Evolutionary conservation across 2,888 invertebrate species (phyloP), one percentile per base, ranked within the genome.

Genomic region (Abrostola tripartita): DNA sequence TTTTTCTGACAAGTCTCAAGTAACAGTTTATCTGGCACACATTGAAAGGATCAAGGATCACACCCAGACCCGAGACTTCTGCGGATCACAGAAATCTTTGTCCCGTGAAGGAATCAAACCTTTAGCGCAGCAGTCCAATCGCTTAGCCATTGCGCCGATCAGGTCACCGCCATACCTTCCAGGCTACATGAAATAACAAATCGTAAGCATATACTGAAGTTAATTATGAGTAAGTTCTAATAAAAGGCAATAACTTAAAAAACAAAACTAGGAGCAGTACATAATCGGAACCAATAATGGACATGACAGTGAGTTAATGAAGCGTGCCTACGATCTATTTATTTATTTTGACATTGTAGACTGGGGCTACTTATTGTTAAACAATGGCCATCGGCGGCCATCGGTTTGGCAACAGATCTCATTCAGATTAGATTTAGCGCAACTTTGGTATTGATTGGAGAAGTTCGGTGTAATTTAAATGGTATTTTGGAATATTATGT

Each of bases 311-410:
- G 7, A 6, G 14, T 1, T 62, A 71, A 71, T 40, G 40, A 59
- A 58, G 51, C 74, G 51, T 57, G 47, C 9, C 51, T 12, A 8
- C 49, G 74, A 57, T 74, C 71, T 24, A 74, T 47, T 71, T 71
- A 58, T 0, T 38, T 50, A 40, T 35, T 35, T 8, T 38, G 49
- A 40, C 10, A 7, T 10, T 36, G 11, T 5, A n/a, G 36, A 37
- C 53, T 40, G 49, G 11, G 2, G 11, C 50, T 52, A 24, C 36
- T 10, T 57, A 63, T 61, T 41, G 42, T 59, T 60, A 74, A 68
- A 71, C 74, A 71, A 74, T 49, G 6, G 57, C 63, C 35, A 54
- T 36, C 47, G 35, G 7, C 40, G 7, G 53, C 63, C 37, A 54
- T 36, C 47, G 35, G 8, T 73, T 53, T 51, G 24, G 51, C 60